phyloP scores from a whole-genome alignment of 1,140 invertebrate genomes.

The Dreissena polymorpha region DNA sequence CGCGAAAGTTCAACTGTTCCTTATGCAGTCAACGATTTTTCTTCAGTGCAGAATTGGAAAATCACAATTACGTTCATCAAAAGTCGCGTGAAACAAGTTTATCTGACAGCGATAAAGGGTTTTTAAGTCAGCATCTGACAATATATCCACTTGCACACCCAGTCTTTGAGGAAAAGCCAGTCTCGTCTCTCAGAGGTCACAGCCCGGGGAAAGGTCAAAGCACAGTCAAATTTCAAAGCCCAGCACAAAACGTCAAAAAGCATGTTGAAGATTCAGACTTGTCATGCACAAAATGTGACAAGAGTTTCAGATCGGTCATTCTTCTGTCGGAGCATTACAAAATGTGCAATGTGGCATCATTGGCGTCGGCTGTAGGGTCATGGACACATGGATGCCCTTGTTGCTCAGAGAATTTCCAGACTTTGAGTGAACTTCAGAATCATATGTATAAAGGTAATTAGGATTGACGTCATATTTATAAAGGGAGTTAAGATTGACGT shows the following conservation, averaged over 20 bases:
- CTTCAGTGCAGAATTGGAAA: slow-evolving; percentile 94
- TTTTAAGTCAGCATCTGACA: neutral
- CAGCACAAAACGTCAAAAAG: slow-evolving; percentile 11
- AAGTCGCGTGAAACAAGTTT: slow-evolving; percentile 10
- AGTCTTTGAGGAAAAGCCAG: neutral
- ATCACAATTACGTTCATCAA: slow-evolving; percentile 86
- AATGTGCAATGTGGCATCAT: slow-evolving; percentile 69
- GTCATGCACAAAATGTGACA: slow-evolving; percentile 71
- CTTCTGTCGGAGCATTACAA: slow-evolving; percentile 69
- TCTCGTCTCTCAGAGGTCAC: neutral
- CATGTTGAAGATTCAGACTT: slow-evolving; percentile 49
- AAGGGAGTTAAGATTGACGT: too few relatives aligned
- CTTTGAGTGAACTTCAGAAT: slow-evolving; percentile 69
- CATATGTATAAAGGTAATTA: slow-evolving; percentile 76
- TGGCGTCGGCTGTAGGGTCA: slow-evolving; percentile 53
- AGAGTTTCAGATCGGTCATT: slow-evolving; percentile 65
- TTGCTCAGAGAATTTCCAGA: slow-evolving; percentile 70
- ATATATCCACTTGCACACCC: slow-evolving; percentile 10
- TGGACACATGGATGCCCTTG: slow-evolving; percentile 73
- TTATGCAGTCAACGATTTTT: slow-evolving; percentile 93
- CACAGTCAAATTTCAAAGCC: neutral
- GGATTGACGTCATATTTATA: too few relatives aligned
- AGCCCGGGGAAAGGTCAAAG: too few relatives aligned
- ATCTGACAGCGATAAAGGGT: neutral
- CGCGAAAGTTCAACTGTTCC: slow-evolving; percentile 91